These are phyloP conservation scores for Athalia rosae DNA, from an alignment of 2,888 invertebrate genomes.

Conservation along the genomic window DNA sequence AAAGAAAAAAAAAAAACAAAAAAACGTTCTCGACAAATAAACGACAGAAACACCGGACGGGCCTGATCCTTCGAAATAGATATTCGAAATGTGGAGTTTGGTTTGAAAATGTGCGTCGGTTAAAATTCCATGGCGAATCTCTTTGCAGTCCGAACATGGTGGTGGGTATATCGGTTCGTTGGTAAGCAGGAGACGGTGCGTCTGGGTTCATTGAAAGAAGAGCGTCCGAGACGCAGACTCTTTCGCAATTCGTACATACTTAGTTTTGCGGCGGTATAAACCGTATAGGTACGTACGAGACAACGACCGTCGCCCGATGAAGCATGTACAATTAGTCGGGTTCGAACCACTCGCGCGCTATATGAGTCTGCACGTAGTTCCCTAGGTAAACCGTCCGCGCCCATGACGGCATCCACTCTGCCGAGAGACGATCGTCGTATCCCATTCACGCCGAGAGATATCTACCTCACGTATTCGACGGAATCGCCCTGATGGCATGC, in stretches of 20 bases:
- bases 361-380: slow-evolving; percentile 36
- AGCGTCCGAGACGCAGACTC: slow-evolving; percentile 41
- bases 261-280: too few relatives aligned
- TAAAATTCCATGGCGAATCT: slow-evolving; percentile 29
- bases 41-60: too few relatives aligned
- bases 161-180: slow-evolving; percentile 24
- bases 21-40: too few relatives aligned
- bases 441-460: background rate
- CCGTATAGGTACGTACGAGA: background rate
- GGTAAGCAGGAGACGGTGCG: slow-evolving; percentile 32
- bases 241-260: slow-evolving; percentile 18
- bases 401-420: background rate
- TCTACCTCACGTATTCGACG: slow-evolving; percentile 34
- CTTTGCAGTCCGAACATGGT: slow-evolving; percentile 30
- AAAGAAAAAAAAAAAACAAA: too few relatives aligned
- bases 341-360: slow-evolving; percentile 18
- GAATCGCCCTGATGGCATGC: slow-evolving; percentile 24
- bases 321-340: slow-evolving; percentile 43
- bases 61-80: background rate
- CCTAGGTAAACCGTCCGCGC: slow-evolving; percentile 1
- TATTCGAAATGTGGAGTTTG: slow-evolving; percentile 4
- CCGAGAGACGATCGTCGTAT: slow-evolving; percentile 30
- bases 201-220: slow-evolving; percentile 41
- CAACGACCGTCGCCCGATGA: slow-evolving; percentile 8
- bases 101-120: slow-evolving; percentile 26